Conservation (phyloP, 2,113 vertebrate genomes). For the Xiphophorus couchianus region DNA sequence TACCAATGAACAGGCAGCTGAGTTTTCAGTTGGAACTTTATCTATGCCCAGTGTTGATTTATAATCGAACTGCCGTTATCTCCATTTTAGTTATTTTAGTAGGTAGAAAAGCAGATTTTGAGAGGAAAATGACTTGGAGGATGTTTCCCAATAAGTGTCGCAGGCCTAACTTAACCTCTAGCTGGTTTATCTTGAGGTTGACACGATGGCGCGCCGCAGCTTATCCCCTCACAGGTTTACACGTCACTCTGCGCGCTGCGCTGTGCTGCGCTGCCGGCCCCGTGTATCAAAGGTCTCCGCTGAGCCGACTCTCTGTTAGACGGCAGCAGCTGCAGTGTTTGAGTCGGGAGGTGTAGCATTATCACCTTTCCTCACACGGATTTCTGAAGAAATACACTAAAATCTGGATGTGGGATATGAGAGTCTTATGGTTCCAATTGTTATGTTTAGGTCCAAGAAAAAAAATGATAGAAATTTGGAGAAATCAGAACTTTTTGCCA, state of each 20-base stretch:
- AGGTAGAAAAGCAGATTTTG: too few species aligned
- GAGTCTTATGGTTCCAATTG: too few species aligned
- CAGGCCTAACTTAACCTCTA: neutral
- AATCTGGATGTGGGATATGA: too few species aligned
- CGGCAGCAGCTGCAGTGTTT: neutral
- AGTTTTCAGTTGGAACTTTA: neutral
- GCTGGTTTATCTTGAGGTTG: neutral
- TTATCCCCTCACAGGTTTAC: conserved; percentile 1
- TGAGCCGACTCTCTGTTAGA: neutral
- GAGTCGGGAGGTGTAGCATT: neutral
- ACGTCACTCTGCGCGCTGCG: neutral
- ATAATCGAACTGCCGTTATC: neutral
- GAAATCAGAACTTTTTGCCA: too few species aligned
- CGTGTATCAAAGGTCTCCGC: neutral
- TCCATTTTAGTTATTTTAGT: neutral
- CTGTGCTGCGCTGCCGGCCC: neutral
- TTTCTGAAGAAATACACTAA: too few species aligned
- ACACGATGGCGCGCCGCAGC: conserved; percentile 4
- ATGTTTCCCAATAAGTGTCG: neutral
- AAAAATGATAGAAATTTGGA: too few species aligned
- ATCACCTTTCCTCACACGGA: neutral
- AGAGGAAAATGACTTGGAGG: neutral
- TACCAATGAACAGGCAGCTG: too few species aligned
- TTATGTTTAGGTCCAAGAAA: too few species aligned
- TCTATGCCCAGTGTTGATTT: neutral